phyloP scores from a whole-genome alignment of 1,140 invertebrate species.

The Callitettix versicolor region DNA sequence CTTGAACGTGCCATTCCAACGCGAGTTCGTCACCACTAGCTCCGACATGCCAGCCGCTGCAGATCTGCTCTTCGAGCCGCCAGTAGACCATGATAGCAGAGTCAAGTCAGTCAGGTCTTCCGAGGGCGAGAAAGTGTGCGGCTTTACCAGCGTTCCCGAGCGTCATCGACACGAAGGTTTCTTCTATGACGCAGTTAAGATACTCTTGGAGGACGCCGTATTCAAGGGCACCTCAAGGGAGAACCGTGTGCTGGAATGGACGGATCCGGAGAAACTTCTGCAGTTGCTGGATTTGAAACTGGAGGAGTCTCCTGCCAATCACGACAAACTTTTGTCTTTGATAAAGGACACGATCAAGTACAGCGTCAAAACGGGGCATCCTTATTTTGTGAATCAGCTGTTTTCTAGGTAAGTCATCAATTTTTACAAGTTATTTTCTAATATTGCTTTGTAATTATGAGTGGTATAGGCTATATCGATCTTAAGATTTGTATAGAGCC shows the following conservation, averaged over 20 bases:
- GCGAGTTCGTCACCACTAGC: no score
- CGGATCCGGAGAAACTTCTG: slow-evolving; percentile 51
- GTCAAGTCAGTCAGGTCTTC: background rate
- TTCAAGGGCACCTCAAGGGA: slow-evolving; percentile 58
- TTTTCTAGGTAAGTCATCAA: slow-evolving; percentile 57
- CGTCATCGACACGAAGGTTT: slow-evolving; percentile 5
- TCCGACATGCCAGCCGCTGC: slow-evolving; percentile 4
- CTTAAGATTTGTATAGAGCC: no score
- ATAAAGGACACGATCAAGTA: slow-evolving; percentile 58
- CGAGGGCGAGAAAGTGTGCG: background rate
- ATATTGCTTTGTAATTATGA: no score
- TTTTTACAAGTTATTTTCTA: no score
- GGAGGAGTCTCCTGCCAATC: slow-evolving; percentile 38
- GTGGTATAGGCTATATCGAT: no score
- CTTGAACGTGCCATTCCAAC: no score
- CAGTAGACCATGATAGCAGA: background rate
- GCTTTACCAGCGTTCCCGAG: background rate
- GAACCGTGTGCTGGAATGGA: slow-evolving; percentile 64
- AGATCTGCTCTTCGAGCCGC: slow-evolving; percentile 1
- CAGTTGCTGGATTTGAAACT: slow-evolving; percentile 54
- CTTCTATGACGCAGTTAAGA: slow-evolving; percentile 1
- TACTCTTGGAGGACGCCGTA: slow-evolving; percentile 7
- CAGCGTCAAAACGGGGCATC: slow-evolving; percentile 80
- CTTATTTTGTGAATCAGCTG: slow-evolving; percentile 77
- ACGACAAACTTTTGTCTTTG: slow-evolving; percentile 53